Base-by-base conservation (phyloP, 2,113 vertebrate genomes). In the Platysteira castanea region DNA sequence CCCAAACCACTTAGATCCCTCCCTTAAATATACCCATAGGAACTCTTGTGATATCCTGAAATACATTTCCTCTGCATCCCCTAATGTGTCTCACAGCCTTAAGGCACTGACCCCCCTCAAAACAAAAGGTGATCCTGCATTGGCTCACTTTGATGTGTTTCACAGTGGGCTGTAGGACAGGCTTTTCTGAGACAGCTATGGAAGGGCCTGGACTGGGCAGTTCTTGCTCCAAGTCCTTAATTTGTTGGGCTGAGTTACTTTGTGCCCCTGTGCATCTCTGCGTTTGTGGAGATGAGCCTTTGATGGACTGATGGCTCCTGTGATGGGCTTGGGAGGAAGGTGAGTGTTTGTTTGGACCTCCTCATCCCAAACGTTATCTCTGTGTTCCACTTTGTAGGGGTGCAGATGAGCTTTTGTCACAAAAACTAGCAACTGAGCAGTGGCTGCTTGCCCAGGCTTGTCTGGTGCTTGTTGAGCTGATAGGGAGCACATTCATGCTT, bases 71-170 rank as follows among this genome's bases (percentile, higher is more conserved):
- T n/a, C 15, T n/a, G 22, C 16, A 54, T 50, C 10, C 16, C 0
- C 2, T 28, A 22, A 54, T 13, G 19, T n/a, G 8, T 37, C 13
- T 65, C 31, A 35, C 7, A 69, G 11, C 10, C 9, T 18, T 31
- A 39, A 39, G 28, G 17, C 15, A 26, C 30, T 37, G 59, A 68
- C 1, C 0, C 0, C 1, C 2, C 16, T 46, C 20, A 13, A 19
- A 54, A 6, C 26, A 56, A 65, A 84, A 75, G 3, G 11, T 17
- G 13, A 0, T 47, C 12, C 35, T 69, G 6, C 13, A 11, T 4
- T 46, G 8, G 9, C 35, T 64, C 9, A 9, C 13, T 80, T 76
- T 20, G 56, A 11, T n/a, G 21, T 52, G 27, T 42, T 64, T 60
- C 41, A 42, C 37, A 42, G 33, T 17, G 28, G 4, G 17, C 3